A percentile compares a stretch with the other conserved stretches of the same genome.
phyloP scores from a whole-genome alignment of 2,888 invertebrate species.

The Hyposoter didymator region DNA sequence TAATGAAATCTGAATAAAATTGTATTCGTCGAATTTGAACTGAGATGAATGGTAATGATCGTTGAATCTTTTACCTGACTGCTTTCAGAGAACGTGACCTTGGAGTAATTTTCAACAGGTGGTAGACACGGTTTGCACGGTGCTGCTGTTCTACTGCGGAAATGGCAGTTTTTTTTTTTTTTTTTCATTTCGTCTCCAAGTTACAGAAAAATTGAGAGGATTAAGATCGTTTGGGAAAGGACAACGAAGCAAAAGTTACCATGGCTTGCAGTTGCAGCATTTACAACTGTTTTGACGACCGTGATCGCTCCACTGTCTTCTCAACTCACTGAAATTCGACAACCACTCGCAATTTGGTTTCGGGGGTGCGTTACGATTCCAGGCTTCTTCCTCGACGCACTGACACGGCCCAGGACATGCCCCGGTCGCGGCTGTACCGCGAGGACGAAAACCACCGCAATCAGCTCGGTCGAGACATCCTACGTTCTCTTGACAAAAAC shows the following conservation, averaged over 20 bases:
- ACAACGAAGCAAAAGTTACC: constrained; percentile 66
- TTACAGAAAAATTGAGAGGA: not conserved
- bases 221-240: not conserved
- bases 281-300: constrained; percentile 75
- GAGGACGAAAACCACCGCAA: constrained; percentile 72
- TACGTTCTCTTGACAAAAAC: constrained; percentile 74
- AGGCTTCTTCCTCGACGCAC: constrained; percentile 79
- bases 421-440: constrained; percentile 71
- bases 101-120: constrained; percentile 56
- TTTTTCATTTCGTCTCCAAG: constrained; percentile 16
- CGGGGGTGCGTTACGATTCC: constrained; percentile 79
- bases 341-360: constrained; percentile 78
- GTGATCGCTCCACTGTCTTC: constrained; percentile 80
- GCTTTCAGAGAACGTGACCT: constrained; percentile 46
- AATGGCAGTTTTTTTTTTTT: constrained; percentile 17
- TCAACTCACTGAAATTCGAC: constrained; percentile 77
- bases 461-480: constrained; percentile 71
- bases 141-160: constrained; percentile 72
- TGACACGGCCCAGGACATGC: constrained; percentile 76
- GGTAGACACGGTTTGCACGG: constrained; percentile 72
- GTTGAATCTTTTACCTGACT: constrained; percentile 69
- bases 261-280: constrained; percentile 76
- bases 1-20: not conserved
- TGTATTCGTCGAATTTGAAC: not conserved
- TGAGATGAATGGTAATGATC: not conserved